Conservation (phyloP, 2,113 vertebrate species). For the Myotis davidii region DNA sequence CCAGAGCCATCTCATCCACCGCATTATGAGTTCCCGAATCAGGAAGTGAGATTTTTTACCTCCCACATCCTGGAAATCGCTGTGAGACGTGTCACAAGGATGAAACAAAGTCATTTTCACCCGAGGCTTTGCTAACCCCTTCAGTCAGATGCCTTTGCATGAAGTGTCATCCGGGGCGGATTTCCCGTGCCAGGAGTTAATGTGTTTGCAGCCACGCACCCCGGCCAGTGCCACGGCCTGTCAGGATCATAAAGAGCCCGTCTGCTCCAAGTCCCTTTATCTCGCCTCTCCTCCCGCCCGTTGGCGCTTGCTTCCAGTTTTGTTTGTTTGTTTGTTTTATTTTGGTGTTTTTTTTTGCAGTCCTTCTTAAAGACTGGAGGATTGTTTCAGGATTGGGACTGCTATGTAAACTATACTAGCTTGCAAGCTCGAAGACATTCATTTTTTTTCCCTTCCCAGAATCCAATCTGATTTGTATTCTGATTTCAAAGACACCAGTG, state of each 20-base stretch:
- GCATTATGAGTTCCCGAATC: constrained; percentile 72
- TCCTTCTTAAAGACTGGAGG: neutral
- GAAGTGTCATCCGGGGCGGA: constrained; percentile 41
- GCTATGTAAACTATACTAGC: neutral
- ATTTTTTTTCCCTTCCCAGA: neutral
- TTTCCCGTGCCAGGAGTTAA: constrained; percentile 65
- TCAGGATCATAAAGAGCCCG: constrained; percentile 72
- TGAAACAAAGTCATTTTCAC: constrained; percentile 65
- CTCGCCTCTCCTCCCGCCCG: constrained; percentile 35
- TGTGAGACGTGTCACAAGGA: constrained; percentile 63
- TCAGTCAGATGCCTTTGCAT: constrained; percentile 55
- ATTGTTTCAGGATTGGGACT: neutral
- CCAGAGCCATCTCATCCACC: constrained; percentile 67
- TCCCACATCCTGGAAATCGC: constrained; percentile 58
- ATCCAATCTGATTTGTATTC: constrained; percentile 44
- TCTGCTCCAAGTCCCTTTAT: constrained; percentile 6
- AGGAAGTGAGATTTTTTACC: constrained; percentile 64
- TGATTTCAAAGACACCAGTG: constrained; percentile 30
- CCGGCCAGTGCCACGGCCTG: constrained; percentile 69
- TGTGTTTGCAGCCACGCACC: constrained; percentile 8
- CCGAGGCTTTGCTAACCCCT: constrained; percentile 64
- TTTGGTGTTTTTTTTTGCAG: neutral
- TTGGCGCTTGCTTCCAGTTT: constrained; percentile 40
- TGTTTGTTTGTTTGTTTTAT: neutral
- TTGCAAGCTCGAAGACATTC: neutral